These are phyloP conservation scores for Enteromius fasciolatus DNA, from an alignment of 2,797 vertebrate species.

Conservation along the genomic window DNA sequence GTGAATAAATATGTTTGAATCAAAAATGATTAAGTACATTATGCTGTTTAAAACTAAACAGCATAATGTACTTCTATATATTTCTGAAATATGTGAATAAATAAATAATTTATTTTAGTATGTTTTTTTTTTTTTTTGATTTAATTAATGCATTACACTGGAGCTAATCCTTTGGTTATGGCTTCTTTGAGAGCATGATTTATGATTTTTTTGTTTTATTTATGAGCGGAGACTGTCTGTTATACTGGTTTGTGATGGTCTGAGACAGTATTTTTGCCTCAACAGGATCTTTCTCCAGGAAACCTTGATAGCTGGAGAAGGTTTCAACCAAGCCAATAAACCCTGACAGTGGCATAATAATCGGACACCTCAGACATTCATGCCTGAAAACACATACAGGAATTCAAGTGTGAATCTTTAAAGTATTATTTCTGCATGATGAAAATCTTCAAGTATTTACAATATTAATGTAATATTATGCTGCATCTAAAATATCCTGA, in stretches of 20 bases:
- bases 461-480: not conserved
- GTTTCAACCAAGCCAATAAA: conserved; percentile 75
- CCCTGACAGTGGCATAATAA: conserved; percentile 60
- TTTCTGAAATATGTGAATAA: not conserved
- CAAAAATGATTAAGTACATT: not conserved
- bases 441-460: not conserved
- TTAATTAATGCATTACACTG: not conserved
- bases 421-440: not conserved
- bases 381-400: conserved; percentile 62
- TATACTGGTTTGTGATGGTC: conserved; percentile 64
- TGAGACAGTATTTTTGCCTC: conserved; percentile 69
- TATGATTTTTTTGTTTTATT: not conserved
- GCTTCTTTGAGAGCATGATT: not conserved
- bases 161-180: not conserved
- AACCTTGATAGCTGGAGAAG: conserved; percentile 67
- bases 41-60: not conserved
- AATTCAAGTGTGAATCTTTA: not conserved
- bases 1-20: not conserved
- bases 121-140: not conserved
- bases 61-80: not conserved
- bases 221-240: not conserved
- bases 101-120: not conserved
- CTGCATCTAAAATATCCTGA: not conserved
- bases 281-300: conserved; percentile 61
- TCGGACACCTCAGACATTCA: conserved; percentile 57